A percentile compares a stretch with the other conserved stretches of the same genome.
These are phyloP conservation scores for Xanthorhoe spadicearia DNA, from an alignment of 2,888 invertebrate species.

Conservation along the genomic window DNA sequence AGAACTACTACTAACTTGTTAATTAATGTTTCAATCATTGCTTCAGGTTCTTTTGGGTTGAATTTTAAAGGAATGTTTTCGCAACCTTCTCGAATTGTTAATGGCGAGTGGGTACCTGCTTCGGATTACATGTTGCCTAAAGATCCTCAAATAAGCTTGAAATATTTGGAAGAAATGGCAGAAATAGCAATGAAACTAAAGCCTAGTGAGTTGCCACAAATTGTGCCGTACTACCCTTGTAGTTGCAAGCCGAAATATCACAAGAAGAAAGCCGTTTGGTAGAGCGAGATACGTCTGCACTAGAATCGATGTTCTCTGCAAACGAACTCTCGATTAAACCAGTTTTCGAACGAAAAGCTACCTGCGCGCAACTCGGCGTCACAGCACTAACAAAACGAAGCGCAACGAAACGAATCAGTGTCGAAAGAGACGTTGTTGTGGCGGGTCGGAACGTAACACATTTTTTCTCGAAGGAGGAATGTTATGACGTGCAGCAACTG, in stretches of 20 bases:
- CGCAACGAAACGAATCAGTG: conserved; percentile 53
- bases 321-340: conserved; percentile 33
- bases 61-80: conserved; percentile 82
- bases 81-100: conserved; percentile 78
- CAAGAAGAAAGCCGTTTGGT: conserved; percentile 53
- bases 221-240: conserved; percentile 58
- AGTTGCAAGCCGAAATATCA: conserved; percentile 53
- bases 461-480: conserved; percentile 65
- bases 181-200: conserved; percentile 55
- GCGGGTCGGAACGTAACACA: conserved; percentile 55
- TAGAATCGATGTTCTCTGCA: conserved; percentile 25
- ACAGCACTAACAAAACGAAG: conserved; percentile 42
- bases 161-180: conserved; percentile 69
- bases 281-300: conserved; percentile 9
- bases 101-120: conserved; percentile 77
- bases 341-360: conserved; percentile 43
- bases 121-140: conserved; percentile 63
- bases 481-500: conserved; percentile 83
- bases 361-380: conserved; percentile 43
- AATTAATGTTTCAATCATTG: neutral
- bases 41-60: conserved; percentile 81
- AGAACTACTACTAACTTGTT: neutral
- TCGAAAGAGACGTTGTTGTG: conserved; percentile 57
- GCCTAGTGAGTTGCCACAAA: conserved; percentile 58
- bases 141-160: conserved; percentile 66